Conservation (phyloP, 1,140 invertebrate genomes). For the Copidosoma floridanum region DNA sequence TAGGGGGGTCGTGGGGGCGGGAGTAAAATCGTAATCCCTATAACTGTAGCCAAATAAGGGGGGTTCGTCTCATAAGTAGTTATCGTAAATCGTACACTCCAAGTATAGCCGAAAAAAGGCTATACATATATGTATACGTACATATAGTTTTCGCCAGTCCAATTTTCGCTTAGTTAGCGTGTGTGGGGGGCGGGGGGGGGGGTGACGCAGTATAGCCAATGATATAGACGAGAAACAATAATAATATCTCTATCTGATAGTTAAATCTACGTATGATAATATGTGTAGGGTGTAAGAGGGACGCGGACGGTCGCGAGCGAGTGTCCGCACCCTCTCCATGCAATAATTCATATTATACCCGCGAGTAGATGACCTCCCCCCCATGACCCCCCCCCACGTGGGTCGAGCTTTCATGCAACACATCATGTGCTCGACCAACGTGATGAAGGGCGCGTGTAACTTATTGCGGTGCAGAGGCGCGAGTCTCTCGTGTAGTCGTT, state of each 20-base stretch:
- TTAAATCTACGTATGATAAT: conserved; percentile 45
- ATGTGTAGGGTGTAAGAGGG: conserved; percentile 41
- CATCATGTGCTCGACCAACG: conserved; percentile 15
- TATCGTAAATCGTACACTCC: too few species aligned
- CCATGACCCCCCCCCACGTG: too few species aligned
- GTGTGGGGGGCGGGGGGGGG: too few species aligned
- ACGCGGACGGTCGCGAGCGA: conserved; percentile 50
- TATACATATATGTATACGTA: conserved; percentile 9
- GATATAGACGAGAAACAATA: conserved; percentile 21
- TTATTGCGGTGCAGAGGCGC: conserved; percentile 32
- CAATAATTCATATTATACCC: too few species aligned
- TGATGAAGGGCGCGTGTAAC: conserved; percentile 20
- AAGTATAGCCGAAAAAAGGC: background rate
- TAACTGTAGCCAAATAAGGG: too few species aligned
- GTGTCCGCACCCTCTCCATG: too few species aligned
- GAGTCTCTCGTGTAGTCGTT: conserved; percentile 52
- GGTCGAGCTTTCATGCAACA: conserved; percentile 26
- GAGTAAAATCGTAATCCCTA: too few species aligned
- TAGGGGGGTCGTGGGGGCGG: too few species aligned
- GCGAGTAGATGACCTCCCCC: too few species aligned
- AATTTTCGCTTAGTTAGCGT: too few species aligned
- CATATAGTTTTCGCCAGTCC: conserved; percentile 21
- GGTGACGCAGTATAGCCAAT: conserved; percentile 24
- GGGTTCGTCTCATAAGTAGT: too few species aligned
- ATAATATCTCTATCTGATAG: conserved; percentile 37